Evolutionary conservation across 2,888 invertebrate species (phyloP).

Genomic region (Erynnis tages): DNA sequence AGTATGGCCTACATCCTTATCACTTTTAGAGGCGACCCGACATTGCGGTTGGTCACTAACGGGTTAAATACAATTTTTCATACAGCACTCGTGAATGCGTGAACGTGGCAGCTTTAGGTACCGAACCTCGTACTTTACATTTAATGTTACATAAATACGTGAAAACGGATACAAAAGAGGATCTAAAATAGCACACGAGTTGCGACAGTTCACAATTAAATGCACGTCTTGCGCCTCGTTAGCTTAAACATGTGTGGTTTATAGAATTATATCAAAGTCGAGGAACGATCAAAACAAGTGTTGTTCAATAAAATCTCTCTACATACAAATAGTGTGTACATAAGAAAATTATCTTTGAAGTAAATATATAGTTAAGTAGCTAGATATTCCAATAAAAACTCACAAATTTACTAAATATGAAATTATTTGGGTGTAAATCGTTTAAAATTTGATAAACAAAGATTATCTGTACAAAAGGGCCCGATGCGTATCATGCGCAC

Average conservation of each 20-base stretch:
- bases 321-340: slow-evolving; percentile 11
- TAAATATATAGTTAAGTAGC: slow-evolving; percentile 1
- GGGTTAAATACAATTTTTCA: too few species aligned
- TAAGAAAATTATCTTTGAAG: slow-evolving; percentile 3
- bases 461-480: slow-evolving; percentile 7
- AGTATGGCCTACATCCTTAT: too few species aligned
- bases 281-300: slow-evolving; percentile 37
- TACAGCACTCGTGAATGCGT: too few species aligned
- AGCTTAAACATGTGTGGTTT: neutral
- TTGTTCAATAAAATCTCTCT: slow-evolving; percentile 20
- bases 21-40: too few species aligned
- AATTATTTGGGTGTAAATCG: slow-evolving; percentile 1
- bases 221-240: neutral
- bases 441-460: neutral
- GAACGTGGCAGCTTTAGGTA: too few species aligned
- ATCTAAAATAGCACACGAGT: slow-evolving; percentile 6
- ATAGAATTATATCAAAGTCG: slow-evolving; percentile 25
- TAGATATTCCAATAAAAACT: neutral
- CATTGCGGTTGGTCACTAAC: too few species aligned
- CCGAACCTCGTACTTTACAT: slow-evolving; percentile 38
- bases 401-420: slow-evolving; percentile 2
- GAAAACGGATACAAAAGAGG: slow-evolving; percentile 31
- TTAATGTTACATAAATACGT: slow-evolving; percentile 35
- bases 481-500: too few species aligned
- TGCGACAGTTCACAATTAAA: slow-evolving; percentile 7